Conservation (phyloP, 1,140 invertebrate species). For the Zophobas morio region DNA sequence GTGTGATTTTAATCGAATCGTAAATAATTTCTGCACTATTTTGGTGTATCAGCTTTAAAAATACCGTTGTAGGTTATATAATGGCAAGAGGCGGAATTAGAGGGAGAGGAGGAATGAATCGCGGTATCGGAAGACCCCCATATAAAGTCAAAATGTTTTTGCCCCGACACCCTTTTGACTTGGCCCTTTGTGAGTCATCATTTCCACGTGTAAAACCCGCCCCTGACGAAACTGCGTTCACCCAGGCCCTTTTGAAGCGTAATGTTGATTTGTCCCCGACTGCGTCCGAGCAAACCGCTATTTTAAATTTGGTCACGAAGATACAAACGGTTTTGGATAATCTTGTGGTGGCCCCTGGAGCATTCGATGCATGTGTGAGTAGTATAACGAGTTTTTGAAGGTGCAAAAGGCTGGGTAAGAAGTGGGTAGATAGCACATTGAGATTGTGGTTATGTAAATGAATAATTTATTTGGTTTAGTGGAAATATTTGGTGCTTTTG, state of each 20-base stretch:
- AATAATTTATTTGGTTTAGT: too few relatives aligned
- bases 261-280: constrained; percentile 93
- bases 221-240: constrained; percentile 87
- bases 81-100: constrained; percentile 74
- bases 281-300: constrained; percentile 89
- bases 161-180: constrained; percentile 91
- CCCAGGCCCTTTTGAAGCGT: constrained; percentile 91
- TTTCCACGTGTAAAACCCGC: constrained; percentile 89
- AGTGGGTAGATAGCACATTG: too few relatives aligned
- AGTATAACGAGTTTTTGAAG: constrained; percentile 44
- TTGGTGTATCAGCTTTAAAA: not conserved
- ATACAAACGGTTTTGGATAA: constrained; percentile 94
- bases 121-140: constrained; percentile 77
- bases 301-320: constrained; percentile 94
- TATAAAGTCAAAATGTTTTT: constrained; percentile 81
- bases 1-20: constrained; percentile 9
- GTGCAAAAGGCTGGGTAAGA: not conserved
- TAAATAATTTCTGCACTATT: not conserved
- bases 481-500: too few relatives aligned
- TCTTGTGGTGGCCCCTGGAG: constrained; percentile 91
- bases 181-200: constrained; percentile 88
- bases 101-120: constrained; percentile 78
- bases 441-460: too few relatives aligned
- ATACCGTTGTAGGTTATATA: constrained; percentile 34
- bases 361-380: constrained; percentile 97